Conservation (phyloP, 1,140 invertebrate genomes). For the Aphis gossypii region DNA sequence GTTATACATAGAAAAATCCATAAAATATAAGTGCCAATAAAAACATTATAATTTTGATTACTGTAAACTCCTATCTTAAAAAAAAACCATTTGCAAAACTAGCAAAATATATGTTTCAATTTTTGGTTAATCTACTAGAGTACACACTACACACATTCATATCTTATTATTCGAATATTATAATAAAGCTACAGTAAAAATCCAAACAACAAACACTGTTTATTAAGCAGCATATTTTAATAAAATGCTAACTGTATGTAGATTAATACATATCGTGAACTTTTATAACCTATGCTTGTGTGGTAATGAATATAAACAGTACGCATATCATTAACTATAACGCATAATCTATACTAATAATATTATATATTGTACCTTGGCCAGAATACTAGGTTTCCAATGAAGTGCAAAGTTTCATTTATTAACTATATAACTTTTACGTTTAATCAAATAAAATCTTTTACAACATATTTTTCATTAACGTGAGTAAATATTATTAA, state of each 20-base stretch:
- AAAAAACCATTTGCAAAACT: neutral
- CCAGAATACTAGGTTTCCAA: neutral
- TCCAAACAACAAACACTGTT: neutral
- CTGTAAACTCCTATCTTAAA: neutral
- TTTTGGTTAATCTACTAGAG: neutral
- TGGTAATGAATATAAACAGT: neutral
- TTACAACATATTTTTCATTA: neutral
- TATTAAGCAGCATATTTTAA: neutral
- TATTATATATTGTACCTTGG: neutral
- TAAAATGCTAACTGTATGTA: slow-evolving; percentile 21
- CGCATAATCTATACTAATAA: neutral
- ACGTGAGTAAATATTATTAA: neutral
- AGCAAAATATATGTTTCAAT: neutral
- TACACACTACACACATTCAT: neutral
- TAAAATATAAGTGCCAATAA: neutral
- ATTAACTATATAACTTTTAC: neutral
- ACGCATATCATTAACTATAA: slow-evolving; percentile 2
- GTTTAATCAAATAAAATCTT: neutral
- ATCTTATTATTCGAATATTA: neutral
- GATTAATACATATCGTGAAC: slow-evolving; percentile 41
- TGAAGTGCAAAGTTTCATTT: neutral
- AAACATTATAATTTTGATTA: neutral
- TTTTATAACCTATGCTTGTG: slow-evolving; percentile 33
- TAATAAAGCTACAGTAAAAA: neutral
- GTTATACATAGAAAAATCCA: neutral